Evolutionary conservation across 1,140 invertebrate genomes (phyloP).

Genomic region (Atta texana): DNA sequence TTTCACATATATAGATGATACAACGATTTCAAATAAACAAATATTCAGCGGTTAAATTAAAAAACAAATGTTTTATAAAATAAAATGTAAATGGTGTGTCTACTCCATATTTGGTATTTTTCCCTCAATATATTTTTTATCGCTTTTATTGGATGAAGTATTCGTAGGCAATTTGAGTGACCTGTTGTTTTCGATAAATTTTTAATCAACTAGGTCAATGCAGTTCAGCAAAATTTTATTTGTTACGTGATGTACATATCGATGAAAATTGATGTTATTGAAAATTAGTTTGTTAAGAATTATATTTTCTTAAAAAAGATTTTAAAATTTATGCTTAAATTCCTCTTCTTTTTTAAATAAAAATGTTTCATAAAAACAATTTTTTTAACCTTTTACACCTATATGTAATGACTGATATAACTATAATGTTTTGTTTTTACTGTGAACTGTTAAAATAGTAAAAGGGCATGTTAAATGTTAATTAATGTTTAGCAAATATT

Average conservation of each 20-base stretch:
- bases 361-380: constrained; percentile 1
- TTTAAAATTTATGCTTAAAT: background rate
- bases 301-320: background rate
- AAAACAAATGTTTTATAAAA: constrained; percentile 36
- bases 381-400: constrained; percentile 12
- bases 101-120: constrained; percentile 20
- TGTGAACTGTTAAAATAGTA: constrained; percentile 8
- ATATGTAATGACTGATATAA: constrained; percentile 23
- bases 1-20: background rate
- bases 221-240: constrained; percentile 15
- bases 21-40: constrained; percentile 12
- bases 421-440: constrained; percentile 21
- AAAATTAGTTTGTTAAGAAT: background rate
- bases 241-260: background rate
- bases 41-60: constrained; percentile 16
- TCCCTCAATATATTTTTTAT: constrained; percentile 28
- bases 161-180: constrained; percentile 23
- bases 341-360: background rate
- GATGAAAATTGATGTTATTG: constrained; percentile 23
- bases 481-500: constrained; percentile 25
- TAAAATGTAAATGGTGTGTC: constrained; percentile 30
- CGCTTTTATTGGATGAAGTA: constrained; percentile 22
- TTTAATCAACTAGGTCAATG: constrained; percentile 18
- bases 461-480: constrained; percentile 32
- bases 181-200: constrained; percentile 43